Base-by-base conservation (phyloP, 2,113 vertebrate genomes). In the Dicrurus megarhynchus region DNA sequence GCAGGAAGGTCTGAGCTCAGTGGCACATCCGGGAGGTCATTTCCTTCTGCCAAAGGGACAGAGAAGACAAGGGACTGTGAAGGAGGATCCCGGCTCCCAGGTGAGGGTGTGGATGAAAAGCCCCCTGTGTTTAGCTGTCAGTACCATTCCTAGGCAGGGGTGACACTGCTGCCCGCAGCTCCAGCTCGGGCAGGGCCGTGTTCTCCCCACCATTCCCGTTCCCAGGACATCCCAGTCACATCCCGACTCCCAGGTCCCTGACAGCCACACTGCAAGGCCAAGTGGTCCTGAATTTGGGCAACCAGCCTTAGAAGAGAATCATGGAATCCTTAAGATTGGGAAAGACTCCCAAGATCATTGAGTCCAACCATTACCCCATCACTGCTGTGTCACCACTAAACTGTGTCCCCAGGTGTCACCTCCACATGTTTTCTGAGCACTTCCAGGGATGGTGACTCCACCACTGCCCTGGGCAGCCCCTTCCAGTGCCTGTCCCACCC, bases 1-100 rank as follows among this genome's bases (percentile, higher is more conserved):
- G 84, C 89, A 68, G 94, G 70, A 60, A 46, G 56, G 24, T 74
- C 92, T 65, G 39, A 23, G 60, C 94, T 99, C 98, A 99, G 98
- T 99, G 99, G 98, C 99, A 99, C 98, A 99, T 99, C 95, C 98
- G 98, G 24, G 98, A 97, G 0, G 99, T 99, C 99, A 99, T 99
- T 97, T 99, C 99, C 97, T 99, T 99, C 99, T 99, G 98, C 64
- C 39, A 87, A 93, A 85, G 92, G 95, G 42, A 77, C 90, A 69
- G 33, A 83, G 13, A 68, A 91, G 41, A 75, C 39, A 91, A 47
- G 46, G 41, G 56, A 16, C 37, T 18, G 7, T 22, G 44, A 93
- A 32, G 21, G 28, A 55, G 57, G 57, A 37, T 39, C 39, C 52
- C 47, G 23, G 49, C 20, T 9, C 59, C 23, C 70, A 71, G 80